Percentiles rank a stretch among this genome's conserved stretches.
phyloP scores from a whole-genome alignment of 2,113 vertebrate genomes.

The Eira barbara region DNA sequence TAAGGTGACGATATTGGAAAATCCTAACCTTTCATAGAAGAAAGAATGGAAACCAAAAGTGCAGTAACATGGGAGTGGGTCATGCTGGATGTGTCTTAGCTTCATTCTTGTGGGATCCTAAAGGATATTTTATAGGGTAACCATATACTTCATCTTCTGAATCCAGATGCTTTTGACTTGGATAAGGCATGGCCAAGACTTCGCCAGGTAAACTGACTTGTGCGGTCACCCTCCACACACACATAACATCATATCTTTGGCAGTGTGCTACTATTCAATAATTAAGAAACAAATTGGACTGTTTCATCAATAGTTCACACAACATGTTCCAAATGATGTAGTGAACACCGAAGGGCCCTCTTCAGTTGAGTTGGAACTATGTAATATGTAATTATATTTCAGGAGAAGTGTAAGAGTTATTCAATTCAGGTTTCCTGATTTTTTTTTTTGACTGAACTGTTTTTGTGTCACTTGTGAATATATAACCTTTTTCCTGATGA shows the following conservation, averaged over 20 bases:
- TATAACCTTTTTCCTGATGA: not conserved
- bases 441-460: not conserved
- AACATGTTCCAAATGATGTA: not conserved
- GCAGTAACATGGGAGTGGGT: not conserved
- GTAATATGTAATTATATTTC: not conserved
- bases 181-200: too few species aligned
- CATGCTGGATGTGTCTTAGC: not conserved
- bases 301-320: not conserved
- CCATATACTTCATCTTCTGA: not conserved
- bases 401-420: not conserved
- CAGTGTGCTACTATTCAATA: accelerated
- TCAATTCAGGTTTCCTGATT: not conserved
- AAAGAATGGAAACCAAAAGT: not conserved
- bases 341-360: not conserved
- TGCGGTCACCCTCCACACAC: accelerated
- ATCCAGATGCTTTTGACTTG: not conserved
- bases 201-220: not conserved
- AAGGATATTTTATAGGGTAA: not conserved
- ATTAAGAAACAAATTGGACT: not conserved
- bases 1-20: not conserved
- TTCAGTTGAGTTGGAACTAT: not conserved
- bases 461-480: not conserved
- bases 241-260: not conserved
- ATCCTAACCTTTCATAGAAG: not conserved
- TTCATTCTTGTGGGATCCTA: not conserved